These are phyloP conservation scores for Panulirus ornatus DNA, from an alignment of 1,140 invertebrate genomes.

Conservation along the genomic window DNA sequence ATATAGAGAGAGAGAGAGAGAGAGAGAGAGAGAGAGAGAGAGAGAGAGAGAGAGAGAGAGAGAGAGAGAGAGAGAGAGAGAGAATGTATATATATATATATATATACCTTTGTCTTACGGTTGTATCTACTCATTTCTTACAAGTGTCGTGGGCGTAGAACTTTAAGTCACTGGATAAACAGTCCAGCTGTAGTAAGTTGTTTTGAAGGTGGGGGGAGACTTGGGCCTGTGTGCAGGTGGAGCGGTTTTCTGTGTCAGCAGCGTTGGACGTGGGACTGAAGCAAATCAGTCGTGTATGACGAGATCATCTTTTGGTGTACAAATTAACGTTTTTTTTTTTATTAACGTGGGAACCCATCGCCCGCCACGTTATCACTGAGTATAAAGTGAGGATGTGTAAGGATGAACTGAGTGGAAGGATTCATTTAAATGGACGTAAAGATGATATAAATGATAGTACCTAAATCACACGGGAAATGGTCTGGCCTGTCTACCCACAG, in stretches of 20 bases:
- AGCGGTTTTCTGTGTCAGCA: not conserved
- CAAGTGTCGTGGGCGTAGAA: not conserved
- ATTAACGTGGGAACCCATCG: no score
- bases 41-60: slow-evolving; percentile 57
- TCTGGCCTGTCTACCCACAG: not conserved
- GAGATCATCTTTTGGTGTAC: no score
- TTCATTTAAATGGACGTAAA: not conserved
- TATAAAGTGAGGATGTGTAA: not conserved
- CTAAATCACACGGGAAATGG: not conserved
- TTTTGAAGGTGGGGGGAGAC: not conserved
- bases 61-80: slow-evolving; percentile 27
- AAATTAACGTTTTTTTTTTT: no score
- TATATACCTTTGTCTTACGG: no score
- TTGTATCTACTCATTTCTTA: no score
- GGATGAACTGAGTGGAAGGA: not conserved
- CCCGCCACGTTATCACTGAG: not conserved
- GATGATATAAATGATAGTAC: not conserved
- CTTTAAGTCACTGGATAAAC: not conserved
- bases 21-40: slow-evolving; percentile 55
- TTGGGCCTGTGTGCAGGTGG: no score
- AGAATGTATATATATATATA: no score
- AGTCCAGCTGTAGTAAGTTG: not conserved
- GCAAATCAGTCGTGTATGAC: no score
- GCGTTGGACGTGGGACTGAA: not conserved
- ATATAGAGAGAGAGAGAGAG: no score